Conservation (phyloP, 2,113 vertebrate genomes). For the Psilopsiagon aurifrons region DNA sequence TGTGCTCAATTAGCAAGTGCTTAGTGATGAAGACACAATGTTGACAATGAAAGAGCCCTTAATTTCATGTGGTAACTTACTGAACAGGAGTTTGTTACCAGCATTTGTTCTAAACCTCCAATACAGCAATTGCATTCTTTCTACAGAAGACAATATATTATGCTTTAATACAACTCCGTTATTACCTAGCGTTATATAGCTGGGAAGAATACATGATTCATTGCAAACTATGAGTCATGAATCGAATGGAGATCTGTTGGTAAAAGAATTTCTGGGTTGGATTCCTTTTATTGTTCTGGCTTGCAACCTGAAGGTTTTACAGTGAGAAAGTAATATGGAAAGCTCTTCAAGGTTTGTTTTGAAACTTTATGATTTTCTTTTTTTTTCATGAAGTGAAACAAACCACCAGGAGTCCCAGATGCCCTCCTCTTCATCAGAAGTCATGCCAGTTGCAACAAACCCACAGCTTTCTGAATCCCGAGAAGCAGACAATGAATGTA, state of each 20-base stretch:
- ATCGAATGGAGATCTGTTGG: neutral
- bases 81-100: neutral
- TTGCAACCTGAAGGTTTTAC: neutral
- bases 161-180: neutral
- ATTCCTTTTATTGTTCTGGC: neutral
- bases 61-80: neutral
- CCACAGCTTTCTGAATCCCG: neutral
- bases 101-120: neutral
- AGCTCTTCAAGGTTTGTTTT: neutral
- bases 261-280: neutral
- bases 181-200: neutral
- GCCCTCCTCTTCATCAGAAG: neutral
- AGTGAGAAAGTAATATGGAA: neutral
- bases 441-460: neutral
- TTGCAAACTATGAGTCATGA: neutral
- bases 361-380: neutral
- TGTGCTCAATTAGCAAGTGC: neutral
- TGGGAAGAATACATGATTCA: neutral
- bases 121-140: neutral
- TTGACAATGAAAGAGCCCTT: neutral
- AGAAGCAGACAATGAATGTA: conserved; percentile 39
- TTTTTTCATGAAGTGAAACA: conserved; percentile 54
- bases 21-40: neutral
- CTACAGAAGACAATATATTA: neutral
- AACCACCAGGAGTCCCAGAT: neutral